Evolutionary conservation across 2,113 vertebrate genomes (phyloP).

Genomic region (Tetraodon nigroviridis): DNA sequence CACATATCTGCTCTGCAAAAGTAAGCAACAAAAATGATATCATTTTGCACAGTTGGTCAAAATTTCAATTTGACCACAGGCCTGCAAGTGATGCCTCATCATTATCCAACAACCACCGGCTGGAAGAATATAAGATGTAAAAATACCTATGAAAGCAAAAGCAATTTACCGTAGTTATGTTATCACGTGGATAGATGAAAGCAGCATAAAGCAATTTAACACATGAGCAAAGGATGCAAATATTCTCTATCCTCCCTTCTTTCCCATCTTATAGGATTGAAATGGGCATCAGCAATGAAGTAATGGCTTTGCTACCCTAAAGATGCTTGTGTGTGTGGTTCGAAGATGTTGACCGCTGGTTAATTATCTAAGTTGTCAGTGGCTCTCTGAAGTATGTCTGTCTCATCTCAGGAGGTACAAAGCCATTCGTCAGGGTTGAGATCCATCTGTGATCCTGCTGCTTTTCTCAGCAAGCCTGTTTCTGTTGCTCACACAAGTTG

Average conservation of each 20-base stretch:
- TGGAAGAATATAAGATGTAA: constrained; percentile 19
- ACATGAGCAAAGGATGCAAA: constrained; percentile 32
- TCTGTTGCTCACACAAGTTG: constrained; percentile 53
- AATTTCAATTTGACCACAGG: constrained; percentile 8
- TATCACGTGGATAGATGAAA: constrained; percentile 29
- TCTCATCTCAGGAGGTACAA: background rate
- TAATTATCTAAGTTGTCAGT: background rate
- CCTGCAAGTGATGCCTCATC: background rate
- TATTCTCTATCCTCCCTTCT: constrained; percentile 9
- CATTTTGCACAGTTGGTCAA: background rate
- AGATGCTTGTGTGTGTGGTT: background rate
- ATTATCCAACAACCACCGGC: constrained; percentile 1
- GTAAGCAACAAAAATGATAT: background rate
- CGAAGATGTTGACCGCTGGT: background rate
- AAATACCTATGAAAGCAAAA: constrained; percentile 10
- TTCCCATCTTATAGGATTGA: background rate
- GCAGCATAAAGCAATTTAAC: constrained; percentile 32
- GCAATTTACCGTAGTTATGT: constrained; percentile 21
- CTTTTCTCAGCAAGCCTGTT: background rate
- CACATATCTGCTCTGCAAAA: background rate
- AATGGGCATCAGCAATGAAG: background rate
- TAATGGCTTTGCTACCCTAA: background rate
- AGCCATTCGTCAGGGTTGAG: too few relatives aligned
- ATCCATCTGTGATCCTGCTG: too few relatives aligned
- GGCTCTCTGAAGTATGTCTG: background rate